A percentile compares a stretch with the other conserved stretches of the same genome.
Conservation (phyloP, 2,113 vertebrate species). For the Uropsilus gracilis region DNA sequence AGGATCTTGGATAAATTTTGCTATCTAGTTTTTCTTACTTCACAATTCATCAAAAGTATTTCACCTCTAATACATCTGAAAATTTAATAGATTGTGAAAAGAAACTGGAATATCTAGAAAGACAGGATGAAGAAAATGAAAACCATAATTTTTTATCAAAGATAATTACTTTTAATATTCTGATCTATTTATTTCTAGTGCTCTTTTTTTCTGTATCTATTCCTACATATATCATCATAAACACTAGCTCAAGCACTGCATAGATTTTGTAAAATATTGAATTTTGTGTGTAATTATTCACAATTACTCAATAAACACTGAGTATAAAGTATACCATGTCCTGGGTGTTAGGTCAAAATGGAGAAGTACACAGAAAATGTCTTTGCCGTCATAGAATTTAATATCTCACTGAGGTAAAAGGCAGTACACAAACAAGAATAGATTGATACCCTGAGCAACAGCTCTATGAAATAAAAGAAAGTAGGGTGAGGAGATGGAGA, state of each 20-base stretch:
- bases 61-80: background rate
- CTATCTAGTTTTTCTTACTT: background rate
- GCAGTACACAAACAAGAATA: background rate
- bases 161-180: slow-evolving; percentile 6
- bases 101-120: slow-evolving; percentile 20
- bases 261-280: background rate
- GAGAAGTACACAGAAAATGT: background rate
- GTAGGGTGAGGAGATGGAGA: background rate
- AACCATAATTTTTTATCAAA: slow-evolving; percentile 2
- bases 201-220: background rate
- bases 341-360: background rate
- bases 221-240: background rate
- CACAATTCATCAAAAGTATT: background rate
- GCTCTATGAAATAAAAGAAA: background rate
- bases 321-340: background rate
- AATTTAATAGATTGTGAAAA: slow-evolving; percentile 6
- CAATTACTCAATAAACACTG: background rate
- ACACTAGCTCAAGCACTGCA: background rate
- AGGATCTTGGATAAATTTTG: background rate
- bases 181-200: background rate
- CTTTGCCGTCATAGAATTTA: background rate
- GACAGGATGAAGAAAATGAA: slow-evolving; percentile 36
- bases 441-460: background rate
- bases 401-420: background rate
- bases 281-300: background rate